Conservation (phyloP, 2,888 invertebrate genomes). For the Folsomia manolachei region DNA sequence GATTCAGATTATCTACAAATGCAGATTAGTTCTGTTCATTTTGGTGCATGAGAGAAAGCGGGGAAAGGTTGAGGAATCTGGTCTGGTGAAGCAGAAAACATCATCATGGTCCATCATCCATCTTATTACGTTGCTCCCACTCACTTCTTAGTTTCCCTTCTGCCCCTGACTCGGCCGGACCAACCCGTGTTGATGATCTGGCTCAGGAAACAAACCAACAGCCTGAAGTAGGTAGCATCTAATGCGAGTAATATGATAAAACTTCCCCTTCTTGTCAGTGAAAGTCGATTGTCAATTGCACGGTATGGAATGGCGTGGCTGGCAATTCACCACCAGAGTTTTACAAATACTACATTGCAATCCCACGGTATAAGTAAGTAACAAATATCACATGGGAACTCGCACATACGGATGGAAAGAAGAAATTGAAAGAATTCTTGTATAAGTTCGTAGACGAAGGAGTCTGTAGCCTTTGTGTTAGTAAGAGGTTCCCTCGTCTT, state of each 20-base stretch:
- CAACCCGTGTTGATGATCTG: not conserved
- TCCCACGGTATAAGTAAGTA: too few relatives aligned
- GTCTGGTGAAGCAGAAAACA: not conserved
- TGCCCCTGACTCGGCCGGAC: not conserved
- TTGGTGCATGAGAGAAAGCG: not conserved
- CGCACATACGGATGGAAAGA: not conserved
- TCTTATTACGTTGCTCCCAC: not conserved
- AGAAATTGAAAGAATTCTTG: not conserved
- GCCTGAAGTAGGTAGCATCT: not conserved
- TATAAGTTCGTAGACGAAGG: too few relatives aligned
- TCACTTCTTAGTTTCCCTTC: not conserved
- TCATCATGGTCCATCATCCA: slow-evolving; percentile 9
- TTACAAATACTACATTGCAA: too few relatives aligned
- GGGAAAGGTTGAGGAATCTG: not conserved
- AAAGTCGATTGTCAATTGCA: not conserved
- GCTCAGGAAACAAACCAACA: too few relatives aligned
- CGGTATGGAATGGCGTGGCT: not conserved
- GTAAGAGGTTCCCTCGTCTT: too few relatives aligned
- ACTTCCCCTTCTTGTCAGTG: not conserved
- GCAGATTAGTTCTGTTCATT: slow-evolving; percentile 5
- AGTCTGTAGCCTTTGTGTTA: not conserved
- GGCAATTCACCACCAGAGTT: not conserved
- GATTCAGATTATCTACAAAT: slow-evolving; percentile 6
- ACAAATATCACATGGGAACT: slow-evolving; percentile 5
- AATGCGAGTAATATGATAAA: slow-evolving; percentile 5